Percentiles rank a stretch among this genome's conserved stretches.
phyloP scores from a whole-genome alignment of 2,113 vertebrate genomes.

The Microtus pennsylvanicus region DNA sequence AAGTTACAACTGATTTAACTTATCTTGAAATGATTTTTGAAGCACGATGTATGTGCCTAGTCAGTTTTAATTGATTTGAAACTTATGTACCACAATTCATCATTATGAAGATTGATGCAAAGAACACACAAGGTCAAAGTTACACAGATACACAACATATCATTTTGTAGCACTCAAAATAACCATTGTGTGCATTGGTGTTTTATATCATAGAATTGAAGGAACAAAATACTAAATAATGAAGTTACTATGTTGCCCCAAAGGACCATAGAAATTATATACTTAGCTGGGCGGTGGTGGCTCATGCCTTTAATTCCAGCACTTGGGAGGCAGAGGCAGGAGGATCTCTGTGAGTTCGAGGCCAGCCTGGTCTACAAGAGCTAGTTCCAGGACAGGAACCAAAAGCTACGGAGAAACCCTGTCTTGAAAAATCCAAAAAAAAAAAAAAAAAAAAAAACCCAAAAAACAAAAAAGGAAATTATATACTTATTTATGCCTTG shows the following conservation, averaged over 20 bases:
- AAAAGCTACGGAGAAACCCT: too few relatives aligned
- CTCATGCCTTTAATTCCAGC: too few relatives aligned
- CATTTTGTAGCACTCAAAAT: not conserved
- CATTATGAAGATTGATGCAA: not conserved
- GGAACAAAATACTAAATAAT: not conserved
- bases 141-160: not conserved
- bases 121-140: not conserved
- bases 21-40: not conserved
- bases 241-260: not conserved
- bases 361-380: too few relatives aligned
- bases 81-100: not conserved
- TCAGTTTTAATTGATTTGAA: not conserved
- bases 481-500: not conserved
- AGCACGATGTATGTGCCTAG: not conserved
- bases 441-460: too few relatives aligned
- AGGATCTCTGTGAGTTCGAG: too few relatives aligned
- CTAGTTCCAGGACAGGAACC: too few relatives aligned
- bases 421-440: too few relatives aligned
- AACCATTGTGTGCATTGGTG: not conserved
- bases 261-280: not conserved
- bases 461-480: too few relatives aligned
- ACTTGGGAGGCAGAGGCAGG: too few relatives aligned
- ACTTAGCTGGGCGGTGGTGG: not conserved
- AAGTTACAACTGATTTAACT: not conserved
- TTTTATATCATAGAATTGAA: not conserved